Conservation (phyloP, 1,140 invertebrate species). For the Prorops nasuta region DNA sequence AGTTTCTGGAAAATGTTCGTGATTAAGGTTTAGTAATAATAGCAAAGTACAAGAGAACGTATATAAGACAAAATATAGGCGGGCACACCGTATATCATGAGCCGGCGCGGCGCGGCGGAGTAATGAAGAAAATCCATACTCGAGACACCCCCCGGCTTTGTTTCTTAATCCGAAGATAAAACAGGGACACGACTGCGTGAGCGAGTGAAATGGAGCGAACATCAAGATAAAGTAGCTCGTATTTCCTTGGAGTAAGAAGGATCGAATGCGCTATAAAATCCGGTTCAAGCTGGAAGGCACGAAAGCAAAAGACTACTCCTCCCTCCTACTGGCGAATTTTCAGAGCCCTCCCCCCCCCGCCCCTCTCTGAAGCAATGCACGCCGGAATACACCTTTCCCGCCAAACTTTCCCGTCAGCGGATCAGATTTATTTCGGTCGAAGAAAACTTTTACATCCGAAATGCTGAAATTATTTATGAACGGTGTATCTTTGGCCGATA, state of each 20-base stretch:
- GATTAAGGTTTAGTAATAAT: conserved; percentile 18
- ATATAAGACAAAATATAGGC: background rate
- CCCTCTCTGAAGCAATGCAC: background rate
- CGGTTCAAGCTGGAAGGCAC: conserved; percentile 7
- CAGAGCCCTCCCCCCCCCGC: too few relatives aligned
- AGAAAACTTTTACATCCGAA: background rate
- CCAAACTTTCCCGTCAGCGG: background rate
- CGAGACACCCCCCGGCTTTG: conserved; percentile 18
- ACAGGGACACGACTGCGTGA: conserved; percentile 26
- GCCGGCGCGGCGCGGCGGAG: conserved; percentile 10
- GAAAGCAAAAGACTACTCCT: conserved; percentile 10
- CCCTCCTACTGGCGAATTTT: too few relatives aligned
- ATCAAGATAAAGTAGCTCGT: conserved; percentile 39
- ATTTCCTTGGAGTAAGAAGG: conserved; percentile 34
- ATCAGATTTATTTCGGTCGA: background rate
- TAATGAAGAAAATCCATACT: conserved; percentile 37
- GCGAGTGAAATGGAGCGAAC: conserved; percentile 30
- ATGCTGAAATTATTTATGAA: background rate
- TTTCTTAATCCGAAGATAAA: conserved; percentile 41
- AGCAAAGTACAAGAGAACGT: conserved; percentile 1
- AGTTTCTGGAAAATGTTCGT: conserved; percentile 13
- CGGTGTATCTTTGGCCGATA: too few relatives aligned
- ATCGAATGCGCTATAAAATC: conserved; percentile 36
- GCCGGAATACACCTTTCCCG: background rate
- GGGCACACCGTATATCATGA: conserved; percentile 15